Percentiles rank a stretch among this genome's conserved stretches.
Conservation (phyloP, 2,797 vertebrate genomes). For the Gambelia wislizenii region DNA sequence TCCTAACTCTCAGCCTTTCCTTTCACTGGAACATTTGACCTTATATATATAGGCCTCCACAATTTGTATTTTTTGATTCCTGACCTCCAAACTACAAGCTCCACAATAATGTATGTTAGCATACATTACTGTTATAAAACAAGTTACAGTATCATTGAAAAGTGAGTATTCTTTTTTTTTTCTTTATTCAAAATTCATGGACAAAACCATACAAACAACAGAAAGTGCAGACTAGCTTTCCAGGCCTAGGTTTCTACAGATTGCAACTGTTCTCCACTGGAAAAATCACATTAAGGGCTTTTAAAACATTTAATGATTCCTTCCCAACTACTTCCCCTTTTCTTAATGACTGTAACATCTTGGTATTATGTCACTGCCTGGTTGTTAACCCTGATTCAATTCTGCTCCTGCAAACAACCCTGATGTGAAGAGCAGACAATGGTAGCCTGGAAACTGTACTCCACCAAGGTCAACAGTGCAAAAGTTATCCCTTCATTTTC, state of each 20-base stretch:
- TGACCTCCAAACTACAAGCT: neutral
- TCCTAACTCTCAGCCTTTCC: neutral
- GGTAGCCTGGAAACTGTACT: constrained; percentile 28
- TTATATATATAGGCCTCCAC: constrained; percentile 24
- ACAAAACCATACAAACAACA: no score
- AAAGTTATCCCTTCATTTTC: neutral
- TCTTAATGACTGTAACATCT: constrained; percentile 37
- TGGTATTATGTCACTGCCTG: constrained; percentile 38
- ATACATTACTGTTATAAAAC: neutral
- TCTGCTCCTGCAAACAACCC: constrained; percentile 6
- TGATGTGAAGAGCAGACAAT: constrained; percentile 16
- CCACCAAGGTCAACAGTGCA: constrained; percentile 12
- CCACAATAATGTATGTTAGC: no score
- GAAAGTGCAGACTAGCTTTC: no score
- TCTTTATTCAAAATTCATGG: no score
- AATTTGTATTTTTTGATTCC: neutral
- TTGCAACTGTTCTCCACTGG: neutral
- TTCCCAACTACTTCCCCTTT: neutral
- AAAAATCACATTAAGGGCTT: neutral
- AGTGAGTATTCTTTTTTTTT: constrained; percentile 17
- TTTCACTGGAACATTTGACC: constrained; percentile 43
- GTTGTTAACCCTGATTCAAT: constrained; percentile 9
- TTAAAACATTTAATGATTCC: fast-evolving
- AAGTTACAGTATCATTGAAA: constrained; percentile 31
- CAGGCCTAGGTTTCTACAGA: neutral